Conservation (phyloP, 2,888 invertebrate species). For the Dynastes grantii region DNA sequence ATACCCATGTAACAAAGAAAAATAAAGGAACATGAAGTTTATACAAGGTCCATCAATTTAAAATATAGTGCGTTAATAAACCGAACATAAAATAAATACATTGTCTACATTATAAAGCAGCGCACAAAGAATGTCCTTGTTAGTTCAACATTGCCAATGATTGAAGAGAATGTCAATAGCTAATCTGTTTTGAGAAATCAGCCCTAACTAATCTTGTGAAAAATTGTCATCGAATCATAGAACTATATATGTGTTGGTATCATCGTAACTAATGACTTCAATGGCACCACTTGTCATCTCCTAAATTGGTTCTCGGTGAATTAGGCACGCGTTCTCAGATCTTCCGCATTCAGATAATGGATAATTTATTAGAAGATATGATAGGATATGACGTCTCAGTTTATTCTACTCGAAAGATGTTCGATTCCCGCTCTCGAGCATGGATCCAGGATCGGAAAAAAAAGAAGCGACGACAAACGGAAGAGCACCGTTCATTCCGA, state of each 20-base stretch:
- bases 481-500: conserved; percentile 1
- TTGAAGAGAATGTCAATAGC: too few species aligned
- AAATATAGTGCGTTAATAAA: too few species aligned
- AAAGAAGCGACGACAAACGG: conserved; percentile 31
- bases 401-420: conserved; percentile 22
- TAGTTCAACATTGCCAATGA: too few species aligned
- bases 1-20: too few species aligned
- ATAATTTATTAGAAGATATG: conserved; percentile 41
- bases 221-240: too few species aligned
- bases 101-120: too few species aligned
- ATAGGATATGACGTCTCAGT: conserved; percentile 32
- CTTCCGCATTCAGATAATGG: conserved; percentile 4
- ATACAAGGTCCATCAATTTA: too few species aligned
- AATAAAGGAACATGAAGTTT: too few species aligned
- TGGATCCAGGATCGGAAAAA: not conserved
- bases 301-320: conserved; percentile 8
- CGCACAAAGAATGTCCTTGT: too few species aligned
- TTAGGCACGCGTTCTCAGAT: conserved; percentile 12
- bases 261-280: conserved; percentile 1
- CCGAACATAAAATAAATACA: too few species aligned
- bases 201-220: too few species aligned
- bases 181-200: too few species aligned
- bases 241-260: not conserved
- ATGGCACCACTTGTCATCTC: conserved; percentile 11
- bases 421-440: not conserved